Conservation (phyloP, 2,113 vertebrate genomes). For the Meriones unguiculatus region DNA sequence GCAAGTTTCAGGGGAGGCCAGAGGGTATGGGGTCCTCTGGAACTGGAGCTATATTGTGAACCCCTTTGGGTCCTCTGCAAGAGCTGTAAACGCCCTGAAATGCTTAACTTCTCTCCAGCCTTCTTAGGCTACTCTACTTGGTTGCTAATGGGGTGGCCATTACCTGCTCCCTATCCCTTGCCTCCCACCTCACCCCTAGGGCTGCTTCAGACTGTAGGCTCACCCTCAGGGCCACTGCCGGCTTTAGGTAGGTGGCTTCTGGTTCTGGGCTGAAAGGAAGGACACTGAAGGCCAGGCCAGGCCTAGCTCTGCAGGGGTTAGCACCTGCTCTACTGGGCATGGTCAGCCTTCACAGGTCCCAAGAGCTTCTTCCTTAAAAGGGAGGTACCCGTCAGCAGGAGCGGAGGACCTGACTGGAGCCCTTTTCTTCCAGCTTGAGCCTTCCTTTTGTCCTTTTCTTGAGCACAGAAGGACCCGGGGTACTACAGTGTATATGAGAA, state of each 20-base stretch:
- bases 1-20: not conserved
- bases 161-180: not conserved
- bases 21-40: not conserved
- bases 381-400: accelerated
- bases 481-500: not conserved
- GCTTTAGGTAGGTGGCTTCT: not conserved
- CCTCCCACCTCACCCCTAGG: not conserved
- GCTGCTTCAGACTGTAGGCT: not conserved
- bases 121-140: not conserved
- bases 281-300: not conserved
- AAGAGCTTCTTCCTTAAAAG: too few relatives aligned
- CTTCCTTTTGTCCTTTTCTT: not conserved
- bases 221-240: not conserved
- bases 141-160: not conserved
- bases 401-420: not conserved
- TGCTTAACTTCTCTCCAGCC: not conserved
- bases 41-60: not conserved
- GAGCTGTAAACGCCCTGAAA: not conserved
- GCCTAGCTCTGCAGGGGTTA: not conserved
- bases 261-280: not conserved
- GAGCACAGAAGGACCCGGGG: accelerated
- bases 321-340: not conserved
- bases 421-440: too few relatives aligned
- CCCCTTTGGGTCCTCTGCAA: not conserved
- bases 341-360: not conserved